Conservation (phyloP, 1,140 invertebrate species). For the Brachionus asplanchnoidis region DNA sequence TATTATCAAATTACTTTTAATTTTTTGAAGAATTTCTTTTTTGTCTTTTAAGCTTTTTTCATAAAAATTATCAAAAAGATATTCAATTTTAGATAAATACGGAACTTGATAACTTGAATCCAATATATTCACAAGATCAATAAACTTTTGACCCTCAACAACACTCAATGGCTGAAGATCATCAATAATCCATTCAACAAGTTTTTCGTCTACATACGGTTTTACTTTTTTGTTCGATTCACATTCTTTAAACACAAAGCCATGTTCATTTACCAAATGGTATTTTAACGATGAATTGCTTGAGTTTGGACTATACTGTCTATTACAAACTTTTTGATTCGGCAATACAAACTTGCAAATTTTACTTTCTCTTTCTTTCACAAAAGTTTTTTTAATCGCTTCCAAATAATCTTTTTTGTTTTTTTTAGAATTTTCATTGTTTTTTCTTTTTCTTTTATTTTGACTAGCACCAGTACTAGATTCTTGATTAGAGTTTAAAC, state of each 20-base stretch:
- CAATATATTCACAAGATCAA: background rate
- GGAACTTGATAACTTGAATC: slow-evolving; percentile 2
- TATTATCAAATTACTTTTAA: slow-evolving; percentile 15
- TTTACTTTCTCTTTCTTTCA: background rate
- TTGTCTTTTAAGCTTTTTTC: slow-evolving; percentile 1
- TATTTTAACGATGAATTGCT: background rate
- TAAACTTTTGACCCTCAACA: background rate
- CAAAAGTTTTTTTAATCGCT: background rate
- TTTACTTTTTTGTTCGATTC: background rate
- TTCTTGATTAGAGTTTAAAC: background rate
- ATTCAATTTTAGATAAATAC: background rate
- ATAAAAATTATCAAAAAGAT: background rate
- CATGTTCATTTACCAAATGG: background rate
- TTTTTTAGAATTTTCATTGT: background rate
- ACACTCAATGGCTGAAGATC: slow-evolving; percentile 3
- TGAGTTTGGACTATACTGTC: background rate
- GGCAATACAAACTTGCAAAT: background rate
- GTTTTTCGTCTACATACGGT: background rate
- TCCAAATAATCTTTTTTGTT: background rate
- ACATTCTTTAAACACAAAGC: background rate
- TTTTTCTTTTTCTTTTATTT: background rate
- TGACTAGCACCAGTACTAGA: background rate
- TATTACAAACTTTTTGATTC: background rate
- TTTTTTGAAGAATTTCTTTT: slow-evolving; percentile 3
- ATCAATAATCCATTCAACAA: slow-evolving; percentile 12